These are phyloP conservation scores for Acanthopagrus latus DNA, from an alignment of 2,797 vertebrate genomes.

Conservation along the genomic window DNA sequence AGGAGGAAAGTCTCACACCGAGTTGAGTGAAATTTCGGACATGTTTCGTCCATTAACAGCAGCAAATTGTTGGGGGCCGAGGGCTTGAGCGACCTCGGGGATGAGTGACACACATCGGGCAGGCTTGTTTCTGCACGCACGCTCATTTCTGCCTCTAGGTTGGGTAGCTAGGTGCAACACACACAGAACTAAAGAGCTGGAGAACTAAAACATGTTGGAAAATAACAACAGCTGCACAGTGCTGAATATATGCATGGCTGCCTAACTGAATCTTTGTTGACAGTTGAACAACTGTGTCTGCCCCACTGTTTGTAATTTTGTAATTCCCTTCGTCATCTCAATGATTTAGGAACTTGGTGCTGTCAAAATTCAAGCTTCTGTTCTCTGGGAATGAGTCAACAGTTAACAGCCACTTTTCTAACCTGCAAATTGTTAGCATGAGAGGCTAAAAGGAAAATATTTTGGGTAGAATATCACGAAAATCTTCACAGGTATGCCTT, in stretches of 20 bases:
- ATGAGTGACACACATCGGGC: too few relatives aligned
- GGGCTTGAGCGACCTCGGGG: too few relatives aligned
- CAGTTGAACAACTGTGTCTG: neutral
- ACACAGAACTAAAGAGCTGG: neutral
- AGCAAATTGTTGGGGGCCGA: too few relatives aligned
- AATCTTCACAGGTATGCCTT: too few relatives aligned
- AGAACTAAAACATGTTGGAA: neutral
- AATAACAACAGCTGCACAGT: neutral
- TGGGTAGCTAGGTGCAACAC: too few relatives aligned
- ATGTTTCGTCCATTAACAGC: too few relatives aligned
- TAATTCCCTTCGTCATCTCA: neutral
- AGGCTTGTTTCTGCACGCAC: too few relatives aligned
- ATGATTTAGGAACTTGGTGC: neutral
- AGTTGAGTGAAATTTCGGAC: too few relatives aligned
- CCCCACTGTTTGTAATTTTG: neutral
- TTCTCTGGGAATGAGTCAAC: neutral
- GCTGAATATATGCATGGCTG: neutral
- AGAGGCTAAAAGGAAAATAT: neutral
- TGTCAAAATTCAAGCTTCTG: neutral
- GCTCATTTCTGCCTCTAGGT: too few relatives aligned
- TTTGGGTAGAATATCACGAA: neutral
- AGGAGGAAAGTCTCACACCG: too few relatives aligned
- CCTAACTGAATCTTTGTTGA: slow-evolving; percentile 2
- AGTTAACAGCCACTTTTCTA: neutral
- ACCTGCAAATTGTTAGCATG: neutral